Base-by-base conservation (phyloP, 2,888 invertebrate genomes). In the Azorinus chamasolen region DNA sequence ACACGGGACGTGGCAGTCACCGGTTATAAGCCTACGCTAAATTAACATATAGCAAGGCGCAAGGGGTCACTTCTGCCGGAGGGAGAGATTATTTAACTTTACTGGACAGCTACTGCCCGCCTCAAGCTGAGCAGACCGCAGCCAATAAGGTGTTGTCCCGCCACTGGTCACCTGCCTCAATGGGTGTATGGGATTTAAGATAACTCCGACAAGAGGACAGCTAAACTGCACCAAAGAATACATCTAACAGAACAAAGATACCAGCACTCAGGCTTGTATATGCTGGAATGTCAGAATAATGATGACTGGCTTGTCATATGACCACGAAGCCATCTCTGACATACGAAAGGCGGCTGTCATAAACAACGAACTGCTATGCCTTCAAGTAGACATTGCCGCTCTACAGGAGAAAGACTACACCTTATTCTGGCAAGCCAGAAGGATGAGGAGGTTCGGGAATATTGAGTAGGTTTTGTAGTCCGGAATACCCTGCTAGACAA, bases 231-330 rank as follows among this genome's bases (percentile, higher is more conserved):
- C n/a, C n/a, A n/a, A n/a, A n/a, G n/a, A n/a, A n/a, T n/a, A n/a
- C n/a, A n/a, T n/a, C n/a, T n/a, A n/a, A n/a, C n/a, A 41, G 41
- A 41, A 41, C 8, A 41, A 41, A 41, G 41, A 41, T 14, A 41
- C 41, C 41, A 41, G 41, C 14, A 16, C 41, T n/a, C n/a, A n/a
- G n/a, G n/a, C n/a, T n/a, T n/a, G n/a, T n/a, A n/a, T n/a, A 8
- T 41, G 41, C 41, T 41, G 41, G 41, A 41, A 41, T 41, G 41
- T 41, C 41, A 41, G 41, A 41, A 41, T 14, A 41, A 41, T 41
- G 41, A 41, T 14, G 41, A 41, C 14, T 8, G 41, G 41, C 10
- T 14, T 41, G n/a, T n/a, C n/a, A n/a, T n/a, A n/a, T n/a, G 41
- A 41, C 14, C 41, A 41, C 41, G 10, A 41, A 41, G 41, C 41